A percentile compares a stretch with the other conserved stretches of the same genome.
Conservation (phyloP, 1,140 invertebrate genomes). For the Leptoteleia sp. region DNA sequence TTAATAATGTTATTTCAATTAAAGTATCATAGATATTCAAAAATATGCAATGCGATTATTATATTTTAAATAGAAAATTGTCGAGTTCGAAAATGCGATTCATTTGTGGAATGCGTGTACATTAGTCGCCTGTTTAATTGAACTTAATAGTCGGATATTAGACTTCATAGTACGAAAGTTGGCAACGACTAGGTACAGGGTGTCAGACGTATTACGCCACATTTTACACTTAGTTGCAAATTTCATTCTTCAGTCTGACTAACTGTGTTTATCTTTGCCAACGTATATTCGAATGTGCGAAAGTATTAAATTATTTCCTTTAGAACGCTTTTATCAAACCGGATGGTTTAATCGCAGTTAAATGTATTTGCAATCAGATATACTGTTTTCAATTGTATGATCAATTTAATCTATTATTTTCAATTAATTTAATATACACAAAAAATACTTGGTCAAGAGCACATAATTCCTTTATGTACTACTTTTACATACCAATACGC, state of each 20-base stretch:
- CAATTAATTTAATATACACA: no score
- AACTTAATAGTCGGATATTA: slow-evolving; percentile 79
- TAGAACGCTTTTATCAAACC: slow-evolving; percentile 15
- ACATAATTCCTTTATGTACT: no score
- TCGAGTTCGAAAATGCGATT: slow-evolving; percentile 33
- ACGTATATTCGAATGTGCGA: not conserved
- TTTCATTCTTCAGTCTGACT: slow-evolving; percentile 57
- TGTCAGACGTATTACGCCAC: slow-evolving; percentile 63
- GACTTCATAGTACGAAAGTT: slow-evolving; percentile 70
- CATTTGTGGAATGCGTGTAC: slow-evolving; percentile 75
- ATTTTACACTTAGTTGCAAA: slow-evolving; percentile 63
- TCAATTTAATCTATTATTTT: no score
- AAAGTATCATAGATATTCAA: no score
- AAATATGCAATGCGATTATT: no score
- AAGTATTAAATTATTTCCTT: slow-evolving; percentile 12
- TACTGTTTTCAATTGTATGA: no score
- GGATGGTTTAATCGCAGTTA: slow-evolving; percentile 11
- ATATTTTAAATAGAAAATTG: no score
- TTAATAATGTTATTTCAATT: no score
- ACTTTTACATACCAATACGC: no score
- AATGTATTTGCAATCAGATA: no score
- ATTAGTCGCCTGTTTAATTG: slow-evolving; percentile 76
- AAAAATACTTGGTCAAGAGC: no score
- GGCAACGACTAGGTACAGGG: slow-evolving; percentile 52
- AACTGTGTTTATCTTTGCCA: slow-evolving; percentile 23